Percentiles rank a stretch among this genome's conserved stretches.
Conservation (phyloP, 2,888 invertebrate genomes). For the Drosophila vallismaia region DNA sequence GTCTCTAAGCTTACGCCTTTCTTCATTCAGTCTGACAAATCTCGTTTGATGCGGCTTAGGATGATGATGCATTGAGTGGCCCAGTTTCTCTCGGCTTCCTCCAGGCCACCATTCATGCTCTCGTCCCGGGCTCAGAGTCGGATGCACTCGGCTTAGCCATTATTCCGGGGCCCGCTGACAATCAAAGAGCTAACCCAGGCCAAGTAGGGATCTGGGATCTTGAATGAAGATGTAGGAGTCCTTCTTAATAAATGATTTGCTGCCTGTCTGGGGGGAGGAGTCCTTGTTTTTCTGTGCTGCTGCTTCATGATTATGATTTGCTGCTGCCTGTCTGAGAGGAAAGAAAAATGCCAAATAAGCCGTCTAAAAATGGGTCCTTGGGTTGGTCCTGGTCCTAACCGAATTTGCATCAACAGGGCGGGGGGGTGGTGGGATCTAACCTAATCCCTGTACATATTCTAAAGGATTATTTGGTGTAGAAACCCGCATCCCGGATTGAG, state of each 20-base stretch:
- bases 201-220: constrained; percentile 9
- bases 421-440: not conserved
- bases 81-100: constrained; percentile 38
- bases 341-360: constrained; percentile 73
- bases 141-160: constrained; percentile 69
- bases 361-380: constrained; percentile 43
- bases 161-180: constrained; percentile 47
- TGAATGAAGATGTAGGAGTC: constrained; percentile 7
- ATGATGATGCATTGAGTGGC: constrained; percentile 45
- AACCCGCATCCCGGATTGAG: constrained; percentile 42
- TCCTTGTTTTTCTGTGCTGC: constrained; percentile 3
- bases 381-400: constrained; percentile 5
- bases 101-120: constrained; percentile 23
- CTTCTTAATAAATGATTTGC: constrained; percentile 54
- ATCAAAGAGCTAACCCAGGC: constrained; percentile 36
- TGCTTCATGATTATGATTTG: constrained; percentile 58
- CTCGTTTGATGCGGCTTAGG: constrained; percentile 48
- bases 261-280: not conserved
- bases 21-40: constrained; percentile 37
- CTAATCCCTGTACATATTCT: not conserved
- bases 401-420: constrained; percentile 27
- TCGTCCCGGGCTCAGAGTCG: constrained; percentile 15
- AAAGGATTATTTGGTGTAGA: constrained; percentile 32
- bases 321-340: constrained; percentile 41
- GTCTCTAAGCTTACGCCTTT: constrained; percentile 32